Evolutionary conservation across 2,888 invertebrate genomes (phyloP).

Genomic region (Imbricaverruca yamaguchii): DNA sequence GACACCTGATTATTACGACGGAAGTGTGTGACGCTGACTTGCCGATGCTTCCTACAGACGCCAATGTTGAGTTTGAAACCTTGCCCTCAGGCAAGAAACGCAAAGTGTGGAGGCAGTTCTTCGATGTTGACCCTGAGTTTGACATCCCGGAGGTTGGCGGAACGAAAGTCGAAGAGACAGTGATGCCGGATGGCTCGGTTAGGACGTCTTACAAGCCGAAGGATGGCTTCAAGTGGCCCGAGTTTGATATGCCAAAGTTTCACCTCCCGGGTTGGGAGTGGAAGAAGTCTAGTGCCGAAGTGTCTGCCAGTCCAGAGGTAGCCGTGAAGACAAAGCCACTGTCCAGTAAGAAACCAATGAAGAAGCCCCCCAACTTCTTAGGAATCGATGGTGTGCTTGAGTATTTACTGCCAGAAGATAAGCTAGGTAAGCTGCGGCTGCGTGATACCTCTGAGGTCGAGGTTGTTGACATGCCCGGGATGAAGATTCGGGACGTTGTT

Average conservation of each 20-base stretch:
- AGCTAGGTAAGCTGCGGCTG: background rate
- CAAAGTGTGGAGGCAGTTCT: slow-evolving; percentile 13
- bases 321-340: background rate
- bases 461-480: background rate
- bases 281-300: background rate
- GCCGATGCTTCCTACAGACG: background rate
- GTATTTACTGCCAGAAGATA: background rate
- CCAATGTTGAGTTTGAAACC: background rate
- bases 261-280: background rate
- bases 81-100: background rate
- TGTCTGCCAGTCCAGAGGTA: background rate
- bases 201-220: background rate
- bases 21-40: background rate
- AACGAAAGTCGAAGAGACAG: background rate
- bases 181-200: background rate
- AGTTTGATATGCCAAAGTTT: slow-evolving; percentile 1
- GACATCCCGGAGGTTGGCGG: background rate
- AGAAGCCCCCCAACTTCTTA: background rate
- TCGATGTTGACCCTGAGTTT: background rate
- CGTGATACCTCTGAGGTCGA: background rate
- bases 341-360: background rate
- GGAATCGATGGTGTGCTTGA: background rate
- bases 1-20: background rate
- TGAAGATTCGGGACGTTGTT: background rate
- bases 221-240: background rate